Conservation (phyloP, 35 echinoderm and acorn worm species). For the Diadema setosum region DNA sequence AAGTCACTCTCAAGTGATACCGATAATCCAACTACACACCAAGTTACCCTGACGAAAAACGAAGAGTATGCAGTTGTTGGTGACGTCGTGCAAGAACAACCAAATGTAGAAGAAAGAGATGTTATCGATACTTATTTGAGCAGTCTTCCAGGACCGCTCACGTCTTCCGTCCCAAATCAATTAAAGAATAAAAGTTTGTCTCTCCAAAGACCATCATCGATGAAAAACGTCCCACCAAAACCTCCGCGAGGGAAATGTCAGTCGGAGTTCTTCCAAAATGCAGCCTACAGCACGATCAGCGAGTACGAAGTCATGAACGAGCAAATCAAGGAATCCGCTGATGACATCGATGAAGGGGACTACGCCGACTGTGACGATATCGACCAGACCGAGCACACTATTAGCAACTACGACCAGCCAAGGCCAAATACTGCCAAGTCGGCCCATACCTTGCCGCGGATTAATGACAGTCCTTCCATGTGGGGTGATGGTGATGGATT, state of each 20-base stretch:
- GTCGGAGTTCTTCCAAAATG: background rate
- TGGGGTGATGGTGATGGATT: background rate
- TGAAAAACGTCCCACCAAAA: background rate
- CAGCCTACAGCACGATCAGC: background rate
- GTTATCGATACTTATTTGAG: background rate
- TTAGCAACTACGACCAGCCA: background rate
- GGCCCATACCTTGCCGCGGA: background rate
- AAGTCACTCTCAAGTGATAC: too few relatives aligned
- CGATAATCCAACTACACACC: too few relatives aligned
- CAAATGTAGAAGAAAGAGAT: background rate
- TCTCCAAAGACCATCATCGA: background rate
- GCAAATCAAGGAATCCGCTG: background rate
- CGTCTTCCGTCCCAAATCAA: background rate
- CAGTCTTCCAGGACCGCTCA: background rate
- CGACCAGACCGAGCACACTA: background rate
- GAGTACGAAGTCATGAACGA: background rate
- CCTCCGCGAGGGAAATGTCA: background rate
- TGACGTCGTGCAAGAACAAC: too few relatives aligned
- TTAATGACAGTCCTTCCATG: background rate
- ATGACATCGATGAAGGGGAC: background rate
- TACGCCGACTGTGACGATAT: background rate
- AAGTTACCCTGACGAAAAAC: too few relatives aligned
- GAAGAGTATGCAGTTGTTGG: too few relatives aligned
- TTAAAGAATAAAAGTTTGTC: background rate
- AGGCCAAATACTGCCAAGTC: background rate